A percentile compares a stretch with the other conserved stretches of the same genome.
Evolutionary conservation across 2,888 invertebrate species (phyloP).

Genomic region (Copidosoma aretas): DNA sequence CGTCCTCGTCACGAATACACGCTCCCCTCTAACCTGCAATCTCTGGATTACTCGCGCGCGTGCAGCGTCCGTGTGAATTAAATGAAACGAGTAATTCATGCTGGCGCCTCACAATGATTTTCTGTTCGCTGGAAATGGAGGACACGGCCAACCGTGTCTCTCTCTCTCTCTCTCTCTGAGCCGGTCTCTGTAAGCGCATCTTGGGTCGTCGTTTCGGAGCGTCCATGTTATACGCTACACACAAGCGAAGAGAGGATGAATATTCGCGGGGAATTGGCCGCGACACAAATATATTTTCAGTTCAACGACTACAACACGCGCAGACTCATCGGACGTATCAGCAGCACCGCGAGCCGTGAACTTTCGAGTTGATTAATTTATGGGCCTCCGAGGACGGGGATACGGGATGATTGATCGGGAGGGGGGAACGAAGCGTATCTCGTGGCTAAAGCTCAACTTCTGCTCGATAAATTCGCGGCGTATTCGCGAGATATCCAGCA

Average conservation of each 20-base stretch:
- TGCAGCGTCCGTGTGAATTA: too few relatives aligned
- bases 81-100: constrained; percentile 51
- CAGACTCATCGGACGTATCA: constrained; percentile 7
- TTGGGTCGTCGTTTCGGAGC: too few relatives aligned
- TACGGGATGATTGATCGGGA: constrained; percentile 9
- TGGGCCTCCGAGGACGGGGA: not conserved
- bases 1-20: constrained; percentile 35
- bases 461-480: too few relatives aligned
- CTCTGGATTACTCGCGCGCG: too few relatives aligned
- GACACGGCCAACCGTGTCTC: constrained; percentile 48
- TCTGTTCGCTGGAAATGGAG: constrained; percentile 48
- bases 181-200: too few relatives aligned
- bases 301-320: constrained; percentile 22
- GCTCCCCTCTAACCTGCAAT: constrained; percentile 40
- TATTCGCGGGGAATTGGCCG: constrained; percentile 20
- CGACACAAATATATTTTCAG: constrained; percentile 37
- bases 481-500: too few relatives aligned
- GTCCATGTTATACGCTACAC: too few relatives aligned
- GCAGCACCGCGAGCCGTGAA: constrained; percentile 25
- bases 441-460: too few relatives aligned
- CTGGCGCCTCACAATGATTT: constrained; percentile 52
- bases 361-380: constrained; percentile 39
- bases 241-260: not conserved
- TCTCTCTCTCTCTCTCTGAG: constrained; percentile 9
- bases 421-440: too few relatives aligned